Percentiles rank a stretch among this genome's conserved stretches.
Evolutionary conservation across 1,140 invertebrate genomes (phyloP).

Genomic region (Scaptomyza montana): DNA sequence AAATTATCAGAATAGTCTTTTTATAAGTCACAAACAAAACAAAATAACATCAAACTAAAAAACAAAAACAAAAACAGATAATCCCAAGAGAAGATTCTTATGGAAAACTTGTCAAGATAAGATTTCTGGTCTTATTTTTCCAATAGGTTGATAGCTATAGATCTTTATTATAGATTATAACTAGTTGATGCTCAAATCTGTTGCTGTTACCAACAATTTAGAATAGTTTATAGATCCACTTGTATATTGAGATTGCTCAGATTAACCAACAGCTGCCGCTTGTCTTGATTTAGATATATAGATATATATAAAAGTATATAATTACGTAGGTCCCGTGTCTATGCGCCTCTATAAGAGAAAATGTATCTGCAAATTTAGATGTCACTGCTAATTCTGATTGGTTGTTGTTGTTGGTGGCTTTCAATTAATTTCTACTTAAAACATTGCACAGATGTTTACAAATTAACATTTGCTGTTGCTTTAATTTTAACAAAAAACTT

Average conservation of each 20-base stretch:
- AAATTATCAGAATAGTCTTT: too few species aligned
- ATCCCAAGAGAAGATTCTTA: neutral
- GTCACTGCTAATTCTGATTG: constrained; percentile 48
- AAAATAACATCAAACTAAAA: too few species aligned
- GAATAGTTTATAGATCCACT: neutral
- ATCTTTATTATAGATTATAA: too few species aligned
- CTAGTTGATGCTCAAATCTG: neutral
- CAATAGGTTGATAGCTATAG: too few species aligned
- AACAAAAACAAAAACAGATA: too few species aligned
- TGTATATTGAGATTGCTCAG: neutral
- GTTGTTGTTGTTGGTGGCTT: constrained; percentile 23
- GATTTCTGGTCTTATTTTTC: neutral
- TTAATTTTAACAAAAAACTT: constrained; percentile 27
- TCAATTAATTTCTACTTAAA: constrained; percentile 57
- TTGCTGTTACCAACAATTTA: neutral
- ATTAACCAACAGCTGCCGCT: constrained; percentile 46
- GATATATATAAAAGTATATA: too few species aligned
- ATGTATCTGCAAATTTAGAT: constrained; percentile 36
- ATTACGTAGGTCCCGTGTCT: too few species aligned
- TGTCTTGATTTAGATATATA: constrained; percentile 54
- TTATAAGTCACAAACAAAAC: too few species aligned
- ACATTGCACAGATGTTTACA: constrained; percentile 61
- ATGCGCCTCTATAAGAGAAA: constrained; percentile 14
- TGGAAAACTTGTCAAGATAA: neutral
- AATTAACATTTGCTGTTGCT: constrained; percentile 34